phyloP scores from a whole-genome alignment of 2,113 vertebrate genomes.

The Rafetus swinhoei region DNA sequence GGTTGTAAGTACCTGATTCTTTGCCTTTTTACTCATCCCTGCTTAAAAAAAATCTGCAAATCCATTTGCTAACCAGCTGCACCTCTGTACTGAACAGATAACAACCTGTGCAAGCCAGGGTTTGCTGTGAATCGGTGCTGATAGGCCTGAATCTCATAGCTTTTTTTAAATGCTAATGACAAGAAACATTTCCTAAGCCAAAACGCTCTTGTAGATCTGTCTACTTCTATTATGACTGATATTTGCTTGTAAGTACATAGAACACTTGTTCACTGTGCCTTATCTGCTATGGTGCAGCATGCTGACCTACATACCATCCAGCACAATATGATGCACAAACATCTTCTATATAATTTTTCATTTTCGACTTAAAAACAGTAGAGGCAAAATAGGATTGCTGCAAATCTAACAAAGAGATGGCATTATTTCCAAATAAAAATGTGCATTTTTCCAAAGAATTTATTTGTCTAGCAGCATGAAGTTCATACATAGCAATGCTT shows the following conservation, averaged over 20 bases:
- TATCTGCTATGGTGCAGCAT: conserved; percentile 98
- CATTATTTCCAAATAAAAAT: conserved; percentile 97
- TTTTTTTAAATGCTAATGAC: conserved; percentile 99
- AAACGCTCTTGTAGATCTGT: conserved; percentile 99
- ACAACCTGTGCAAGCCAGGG: conserved; percentile 98
- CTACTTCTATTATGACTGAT: conserved; percentile 99
- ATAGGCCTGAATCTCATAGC: conserved; percentile 99
- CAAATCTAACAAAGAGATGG: conserved; percentile 98
- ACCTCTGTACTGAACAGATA: conserved; percentile 99
- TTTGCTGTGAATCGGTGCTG: conserved; percentile 97
- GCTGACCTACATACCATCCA: conserved; percentile 99
- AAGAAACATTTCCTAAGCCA: conserved; percentile 98
- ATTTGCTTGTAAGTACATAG: conserved; percentile 99
- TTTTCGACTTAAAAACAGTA: conserved; percentile 98
- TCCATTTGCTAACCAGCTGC: conserved; percentile 99
- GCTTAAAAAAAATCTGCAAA: conserved; percentile 97
- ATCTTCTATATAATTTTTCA: conserved; percentile 96
- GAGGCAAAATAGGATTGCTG: conserved; percentile 96
- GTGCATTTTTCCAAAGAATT: conserved; percentile 92
- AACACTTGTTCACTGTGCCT: conserved; percentile 99
- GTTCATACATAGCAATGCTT: conserved; percentile 90
- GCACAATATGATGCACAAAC: conserved; percentile 99
- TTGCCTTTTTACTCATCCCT: conserved; percentile 96
- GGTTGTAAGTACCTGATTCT: conserved; percentile 99
- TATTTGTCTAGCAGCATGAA: conserved; percentile 93